phyloP scores from a whole-genome alignment of 2,113 vertebrate genomes.

The Nyctibius bracteatus region DNA sequence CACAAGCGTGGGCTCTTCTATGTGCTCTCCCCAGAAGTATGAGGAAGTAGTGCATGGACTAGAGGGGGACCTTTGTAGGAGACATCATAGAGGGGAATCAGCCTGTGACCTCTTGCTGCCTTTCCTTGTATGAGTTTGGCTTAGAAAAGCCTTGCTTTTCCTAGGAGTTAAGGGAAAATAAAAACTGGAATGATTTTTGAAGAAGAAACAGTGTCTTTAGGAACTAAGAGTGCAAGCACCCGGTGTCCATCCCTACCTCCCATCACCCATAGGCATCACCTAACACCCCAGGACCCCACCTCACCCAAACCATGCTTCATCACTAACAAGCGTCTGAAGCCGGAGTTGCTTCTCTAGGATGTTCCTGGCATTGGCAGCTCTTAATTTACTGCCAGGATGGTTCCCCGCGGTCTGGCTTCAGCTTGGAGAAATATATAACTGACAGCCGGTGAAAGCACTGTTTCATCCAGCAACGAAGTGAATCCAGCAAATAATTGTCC shows the following conservation, averaged over 20 bases:
- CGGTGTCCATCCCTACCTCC: not conserved
- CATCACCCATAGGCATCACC: not conserved
- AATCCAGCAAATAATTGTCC: constrained; percentile 33
- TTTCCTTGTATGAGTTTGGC: not conserved
- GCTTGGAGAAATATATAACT: not conserved
- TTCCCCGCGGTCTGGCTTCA: not conserved
- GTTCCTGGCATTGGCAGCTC: not conserved
- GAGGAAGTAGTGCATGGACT: not conserved
- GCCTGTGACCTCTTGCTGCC: not conserved
- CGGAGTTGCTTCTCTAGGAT: not conserved
- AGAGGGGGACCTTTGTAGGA: not conserved
- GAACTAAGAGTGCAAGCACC: not conserved
- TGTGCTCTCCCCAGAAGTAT: too few relatives aligned
- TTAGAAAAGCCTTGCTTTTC: not conserved
- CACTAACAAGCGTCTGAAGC: not conserved
- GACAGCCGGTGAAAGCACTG: not conserved
- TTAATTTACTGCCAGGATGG: not conserved
- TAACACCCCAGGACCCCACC: not conserved
- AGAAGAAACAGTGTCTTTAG: not conserved
- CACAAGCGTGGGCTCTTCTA: too few relatives aligned
- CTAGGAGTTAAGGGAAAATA: not conserved
- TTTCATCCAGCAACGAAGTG: not conserved
- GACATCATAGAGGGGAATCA: not conserved
- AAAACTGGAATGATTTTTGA: not conserved
- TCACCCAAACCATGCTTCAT: not conserved